Evolutionary conservation across 2,113 vertebrate genomes (phyloP), one percentile per base, ranked within the genome.

Genomic region (Apeltes quadracus): DNA sequence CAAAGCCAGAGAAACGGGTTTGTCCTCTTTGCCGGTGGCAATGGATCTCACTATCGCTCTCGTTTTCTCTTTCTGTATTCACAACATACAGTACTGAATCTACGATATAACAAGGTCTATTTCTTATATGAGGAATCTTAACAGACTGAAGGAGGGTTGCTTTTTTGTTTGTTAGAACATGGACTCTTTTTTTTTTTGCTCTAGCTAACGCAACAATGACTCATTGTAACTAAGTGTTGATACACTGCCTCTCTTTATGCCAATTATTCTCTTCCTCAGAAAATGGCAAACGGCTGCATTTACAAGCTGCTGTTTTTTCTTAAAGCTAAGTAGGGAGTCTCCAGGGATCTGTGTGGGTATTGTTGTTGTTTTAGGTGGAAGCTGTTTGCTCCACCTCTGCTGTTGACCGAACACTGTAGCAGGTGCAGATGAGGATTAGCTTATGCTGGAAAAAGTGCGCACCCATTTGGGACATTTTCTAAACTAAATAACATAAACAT

Each of bases 1-100:
- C 62, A 58, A 79, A 79, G 69, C 88, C 50, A 88, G 87, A 85
- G 66, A 65, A 92, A 91, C 90, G 63, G 84, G 90, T 90, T 92
- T 89, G 53, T 85, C 85, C 53, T 87, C 76, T 76, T 61, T 61
- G 58, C 25, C 29, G 25, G 46, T 63, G 51, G 68, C 72, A 84
- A 74, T 58, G 39, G 62, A 34, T 53, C 41, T 36, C 75, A 61
- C 23, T 78, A 56, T 57, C 16, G 23, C 56, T 22, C 51, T 14
- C 36, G 80, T 59, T 41, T 15, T 50, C 55, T 18, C 27, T 61
- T 36, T n/a, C 44, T 66, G 20, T 10, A 20, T 54, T 61, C 43
- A 22, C 23, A 34, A 36, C 38, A 61, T 69, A 27, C 43, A 36
- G 41, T 14, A 15, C 51, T n/a, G 11, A 29, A 39, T 32, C 62